Base-by-base conservation (phyloP, 2,888 invertebrate genomes). In the Eupithecia tripunctaria region DNA sequence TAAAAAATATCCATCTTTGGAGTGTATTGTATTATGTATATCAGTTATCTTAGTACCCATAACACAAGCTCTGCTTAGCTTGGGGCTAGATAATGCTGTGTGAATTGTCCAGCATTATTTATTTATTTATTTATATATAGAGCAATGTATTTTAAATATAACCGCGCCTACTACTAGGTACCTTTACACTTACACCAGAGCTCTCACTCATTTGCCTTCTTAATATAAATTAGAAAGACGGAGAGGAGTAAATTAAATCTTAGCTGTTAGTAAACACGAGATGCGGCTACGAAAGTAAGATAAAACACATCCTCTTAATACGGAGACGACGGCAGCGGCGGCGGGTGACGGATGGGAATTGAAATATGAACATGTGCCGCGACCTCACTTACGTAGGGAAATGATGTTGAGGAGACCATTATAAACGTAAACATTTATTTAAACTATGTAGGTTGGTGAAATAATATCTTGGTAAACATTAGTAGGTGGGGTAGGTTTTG, bases 231-330 rank as follows among this genome's bases (percentile, higher is more conserved):
- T 25, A 56, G 12, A 56, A 56, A 56, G 56, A 56, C 56, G 25
- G 51, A 56, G 56, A 56, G 56, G 56, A 56, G 25, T 29, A 29
- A 62, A 32, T 62, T 62, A 62, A 32, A 32, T 32, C 27, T 62
- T 62, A 62, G 32, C 18, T 62, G 56, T 25, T 14, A 56, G 15
- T 12, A 62, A 29, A 62, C 62, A 62, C 32, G 62, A 32, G 62
- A 32, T 32, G 62, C 27, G 8, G 27, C 29, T 32, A 62, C 64
- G 36, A 65, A 65, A 65, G 62, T 10, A 63, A 63, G 29, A 32
- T 63, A 63, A 60, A 60, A 60, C 29, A 60, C 29, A 60, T 60
- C 29, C n/a, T 18, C 56, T 56, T 56, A 56, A 56, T 56, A 56
- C 56, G 25, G 7, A 3, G 14, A 59, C 59, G 12, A 8, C 36